Conservation (phyloP, 2,797 vertebrate species). For the Macrochelys suwanniensis region DNA sequence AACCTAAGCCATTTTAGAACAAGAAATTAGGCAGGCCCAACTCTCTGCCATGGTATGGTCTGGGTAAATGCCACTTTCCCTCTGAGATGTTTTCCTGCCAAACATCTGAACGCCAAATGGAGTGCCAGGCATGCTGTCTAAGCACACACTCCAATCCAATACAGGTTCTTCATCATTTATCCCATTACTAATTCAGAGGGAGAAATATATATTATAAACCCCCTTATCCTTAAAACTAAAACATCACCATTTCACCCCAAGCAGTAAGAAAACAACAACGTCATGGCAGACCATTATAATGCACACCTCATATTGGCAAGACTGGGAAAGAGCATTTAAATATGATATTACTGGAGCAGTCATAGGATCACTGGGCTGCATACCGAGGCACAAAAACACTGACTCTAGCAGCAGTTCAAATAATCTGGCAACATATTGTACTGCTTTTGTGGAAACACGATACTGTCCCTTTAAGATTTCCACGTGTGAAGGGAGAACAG, state of each 20-base stretch:
- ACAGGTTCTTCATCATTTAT: not conserved
- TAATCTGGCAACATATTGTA: conserved; percentile 1
- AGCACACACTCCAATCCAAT: conserved; percentile 3
- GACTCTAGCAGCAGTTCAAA: conserved; percentile 22
- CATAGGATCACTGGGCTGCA: not conserved
- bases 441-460: conserved; percentile 38
- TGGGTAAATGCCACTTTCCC: not conserved
- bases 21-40: not conserved
- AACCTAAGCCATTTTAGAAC: not conserved
- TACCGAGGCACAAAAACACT: not conserved
- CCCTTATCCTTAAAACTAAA: not conserved
- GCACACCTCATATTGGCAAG: not conserved
- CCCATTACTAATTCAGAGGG: not conserved
- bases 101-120: not conserved
- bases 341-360: conserved; percentile 7
- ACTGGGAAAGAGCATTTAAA: not conserved
- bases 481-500: conserved; percentile 56
- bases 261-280: not conserved
- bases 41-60: not conserved
- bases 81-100: not conserved
- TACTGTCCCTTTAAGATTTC: conserved; percentile 50
- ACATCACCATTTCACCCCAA: not conserved
- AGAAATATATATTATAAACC: not conserved
- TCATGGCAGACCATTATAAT: not conserved
- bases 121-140: not conserved